Percentiles rank a stretch among this genome's conserved stretches.
Evolutionary conservation across 2,888 invertebrate species (phyloP).

Genomic region (Plebejus anna): DNA sequence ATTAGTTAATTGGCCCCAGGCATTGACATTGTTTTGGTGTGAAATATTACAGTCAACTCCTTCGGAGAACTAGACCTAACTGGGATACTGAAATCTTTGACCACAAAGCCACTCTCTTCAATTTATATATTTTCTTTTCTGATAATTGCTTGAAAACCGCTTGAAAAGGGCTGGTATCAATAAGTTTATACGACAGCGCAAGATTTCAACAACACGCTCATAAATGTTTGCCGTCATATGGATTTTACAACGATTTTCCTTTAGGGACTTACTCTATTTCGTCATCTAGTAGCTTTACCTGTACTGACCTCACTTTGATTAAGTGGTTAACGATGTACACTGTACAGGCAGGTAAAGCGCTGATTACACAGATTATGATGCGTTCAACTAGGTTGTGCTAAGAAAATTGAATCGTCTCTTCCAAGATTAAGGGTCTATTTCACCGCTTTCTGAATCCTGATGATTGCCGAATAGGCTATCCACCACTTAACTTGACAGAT

Average conservation of each 20-base stretch:
- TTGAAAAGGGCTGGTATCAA: neutral
- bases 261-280: constrained; percentile 14
- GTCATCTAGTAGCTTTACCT: neutral
- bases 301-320: constrained; percentile 3
- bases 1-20: constrained; percentile 2
- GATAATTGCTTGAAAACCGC: too few relatives aligned
- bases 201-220: constrained; percentile 22
- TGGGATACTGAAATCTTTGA: neutral
- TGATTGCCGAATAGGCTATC: too few relatives aligned
- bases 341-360: neutral
- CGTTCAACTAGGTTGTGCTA: neutral
- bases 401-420: neutral
- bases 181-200: constrained; percentile 3
- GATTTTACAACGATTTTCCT: constrained; percentile 23
- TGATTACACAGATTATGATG: neutral
- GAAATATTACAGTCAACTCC: neutral
- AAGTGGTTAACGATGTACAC: neutral
- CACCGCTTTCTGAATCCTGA: too few relatives aligned
- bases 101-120: neutral
- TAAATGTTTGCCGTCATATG: constrained; percentile 21
- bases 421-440: neutral
- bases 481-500: too few relatives aligned
- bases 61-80: constrained; percentile 5
- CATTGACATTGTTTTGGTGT: neutral
- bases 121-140: neutral